These are phyloP conservation scores for Leptopterna dolabrata DNA, from an alignment of 2,888 invertebrate genomes.

Conservation along the genomic window DNA sequence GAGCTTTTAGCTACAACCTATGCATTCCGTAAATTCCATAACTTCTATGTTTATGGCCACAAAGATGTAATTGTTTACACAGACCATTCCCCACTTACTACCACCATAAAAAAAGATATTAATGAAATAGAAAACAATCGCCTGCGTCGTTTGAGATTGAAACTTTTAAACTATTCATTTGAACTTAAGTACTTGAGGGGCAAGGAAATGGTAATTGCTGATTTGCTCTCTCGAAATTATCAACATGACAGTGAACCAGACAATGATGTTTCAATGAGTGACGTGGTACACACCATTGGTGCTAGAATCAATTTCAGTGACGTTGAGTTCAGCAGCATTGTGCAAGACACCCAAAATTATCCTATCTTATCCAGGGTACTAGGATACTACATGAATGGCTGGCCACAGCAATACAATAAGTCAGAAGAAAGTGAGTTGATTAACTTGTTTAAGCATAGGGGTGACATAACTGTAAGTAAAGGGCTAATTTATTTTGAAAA, in stretches of 20 bases:
- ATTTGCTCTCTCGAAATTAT: background rate
- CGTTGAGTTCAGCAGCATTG: no score
- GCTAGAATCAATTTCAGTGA: no score
- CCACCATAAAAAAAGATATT: slow-evolving; percentile 41
- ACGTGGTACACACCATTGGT: background rate
- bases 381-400: slow-evolving; percentile 36
- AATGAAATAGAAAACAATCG: background rate
- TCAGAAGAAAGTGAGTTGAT: no score
- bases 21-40: slow-evolving; percentile 48
- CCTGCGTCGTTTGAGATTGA: background rate
- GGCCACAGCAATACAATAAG: slow-evolving; percentile 11
- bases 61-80: slow-evolving; percentile 34
- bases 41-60: slow-evolving; percentile 50
- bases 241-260: background rate
- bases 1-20: slow-evolving; percentile 41
- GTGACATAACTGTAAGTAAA: slow-evolving; percentile 6
- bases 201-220: background rate
- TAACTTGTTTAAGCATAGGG: background rate
- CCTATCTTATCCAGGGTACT: slow-evolving; percentile 8
- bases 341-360: no score
- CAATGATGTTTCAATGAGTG: background rate
- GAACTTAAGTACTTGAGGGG: background rate
- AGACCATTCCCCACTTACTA: slow-evolving; percentile 33
- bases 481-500: slow-evolving; percentile 52
- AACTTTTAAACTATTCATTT: background rate